These are phyloP conservation scores for Cinara cedri DNA, from an alignment of 2,888 invertebrate genomes.

Conservation along the genomic window DNA sequence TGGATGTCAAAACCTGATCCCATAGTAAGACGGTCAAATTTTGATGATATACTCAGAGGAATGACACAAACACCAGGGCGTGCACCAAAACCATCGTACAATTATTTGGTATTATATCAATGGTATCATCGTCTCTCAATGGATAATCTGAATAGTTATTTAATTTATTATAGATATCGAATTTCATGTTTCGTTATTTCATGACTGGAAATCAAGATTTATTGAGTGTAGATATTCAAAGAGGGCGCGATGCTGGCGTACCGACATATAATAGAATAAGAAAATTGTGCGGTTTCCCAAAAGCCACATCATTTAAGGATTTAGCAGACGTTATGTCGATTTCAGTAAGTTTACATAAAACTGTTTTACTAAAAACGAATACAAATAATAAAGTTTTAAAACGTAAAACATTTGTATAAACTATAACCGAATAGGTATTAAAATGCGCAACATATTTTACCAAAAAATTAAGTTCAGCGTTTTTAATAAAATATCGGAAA, in stretches of 20 bases:
- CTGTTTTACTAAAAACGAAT: too few relatives aligned
- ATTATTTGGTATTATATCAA: constrained; percentile 13
- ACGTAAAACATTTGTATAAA: too few relatives aligned
- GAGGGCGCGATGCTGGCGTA: constrained; percentile 7
- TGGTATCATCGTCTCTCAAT: background rate
- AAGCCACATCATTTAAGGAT: background rate
- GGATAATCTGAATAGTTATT: background rate
- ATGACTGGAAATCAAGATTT: background rate
- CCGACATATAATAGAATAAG: background rate
- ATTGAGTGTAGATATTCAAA: constrained; percentile 3
- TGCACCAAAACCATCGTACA: background rate
- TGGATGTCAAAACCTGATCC: constrained; percentile 24
- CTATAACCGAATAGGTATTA: too few relatives aligned
- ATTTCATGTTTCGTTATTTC: constrained; percentile 3
- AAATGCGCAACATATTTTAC: too few relatives aligned
- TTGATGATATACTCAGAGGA: constrained; percentile 18
- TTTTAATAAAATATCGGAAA: too few relatives aligned
- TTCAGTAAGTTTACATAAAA: background rate
- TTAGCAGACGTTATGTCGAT: background rate
- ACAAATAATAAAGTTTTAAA: too few relatives aligned
- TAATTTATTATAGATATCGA: constrained; percentile 25
- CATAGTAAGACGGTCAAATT: background rate
- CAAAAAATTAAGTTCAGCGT: too few relatives aligned
- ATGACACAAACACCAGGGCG: background rate
- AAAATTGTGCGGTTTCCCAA: background rate